Conservation (phyloP, 2,888 invertebrate species). For the Chironomus riparius region DNA sequence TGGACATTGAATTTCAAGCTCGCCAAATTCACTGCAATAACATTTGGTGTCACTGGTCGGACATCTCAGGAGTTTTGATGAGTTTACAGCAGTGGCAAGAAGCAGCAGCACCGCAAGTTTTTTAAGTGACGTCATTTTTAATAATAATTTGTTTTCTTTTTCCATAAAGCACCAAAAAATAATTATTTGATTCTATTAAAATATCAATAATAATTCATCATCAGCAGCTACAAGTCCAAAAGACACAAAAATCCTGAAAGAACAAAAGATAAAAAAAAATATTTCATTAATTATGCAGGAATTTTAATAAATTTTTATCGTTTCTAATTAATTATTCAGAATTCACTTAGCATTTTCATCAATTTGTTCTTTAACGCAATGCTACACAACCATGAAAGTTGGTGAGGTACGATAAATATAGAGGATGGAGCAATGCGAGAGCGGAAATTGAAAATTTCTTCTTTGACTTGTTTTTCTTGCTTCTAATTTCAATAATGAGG, state of each 20-base stretch:
- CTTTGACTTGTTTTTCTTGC: no score
- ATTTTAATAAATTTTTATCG: neutral
- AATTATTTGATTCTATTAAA: neutral
- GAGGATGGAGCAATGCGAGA: no score
- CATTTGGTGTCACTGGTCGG: neutral
- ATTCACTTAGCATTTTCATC: neutral
- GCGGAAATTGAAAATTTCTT: no score
- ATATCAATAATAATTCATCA: no score
- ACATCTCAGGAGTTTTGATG: neutral
- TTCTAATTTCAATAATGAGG: no score
- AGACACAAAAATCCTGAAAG: neutral
- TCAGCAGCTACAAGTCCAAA: no score
- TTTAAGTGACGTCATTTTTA: neutral
- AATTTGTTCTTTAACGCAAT: neutral
- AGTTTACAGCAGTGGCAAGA: neutral
- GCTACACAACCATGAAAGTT: no score
- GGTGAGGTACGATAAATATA: no score
- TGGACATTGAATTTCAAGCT: constrained; percentile 40
- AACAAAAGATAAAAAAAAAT: neutral
- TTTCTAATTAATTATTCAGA: neutral
- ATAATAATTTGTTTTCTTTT: neutral
- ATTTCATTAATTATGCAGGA: neutral
- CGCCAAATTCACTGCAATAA: constrained; percentile 31
- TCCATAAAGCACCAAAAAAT: neutral
- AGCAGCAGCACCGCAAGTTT: neutral